phyloP scores from a whole-genome alignment of 2,797 vertebrate genomes.

The Sebastes taczanowskii region DNA sequence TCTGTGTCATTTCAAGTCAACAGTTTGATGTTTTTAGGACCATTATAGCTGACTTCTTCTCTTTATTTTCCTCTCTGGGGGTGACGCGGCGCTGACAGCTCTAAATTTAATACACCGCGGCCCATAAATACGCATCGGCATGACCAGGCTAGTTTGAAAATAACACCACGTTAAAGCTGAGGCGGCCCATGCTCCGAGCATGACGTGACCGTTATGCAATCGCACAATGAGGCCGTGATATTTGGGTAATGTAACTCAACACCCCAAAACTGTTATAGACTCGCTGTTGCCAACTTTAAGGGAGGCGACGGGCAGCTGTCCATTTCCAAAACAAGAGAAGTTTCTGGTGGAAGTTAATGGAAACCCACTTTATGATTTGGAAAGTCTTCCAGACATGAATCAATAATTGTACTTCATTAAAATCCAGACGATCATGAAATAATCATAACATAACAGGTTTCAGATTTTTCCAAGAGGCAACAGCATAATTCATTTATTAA shows the following conservation, averaged over 20 bases:
- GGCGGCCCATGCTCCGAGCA: constrained; percentile 40
- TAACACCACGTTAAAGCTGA: constrained; percentile 61
- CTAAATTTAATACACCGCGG: constrained; percentile 58
- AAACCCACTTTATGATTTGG: not conserved
- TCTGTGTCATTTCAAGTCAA: constrained; percentile 3
- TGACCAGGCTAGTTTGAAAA: constrained; percentile 76
- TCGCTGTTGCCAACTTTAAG: constrained; percentile 53
- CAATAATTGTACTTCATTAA: not conserved
- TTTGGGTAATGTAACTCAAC: constrained; percentile 65
- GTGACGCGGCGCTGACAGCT: constrained; percentile 63
- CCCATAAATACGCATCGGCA: constrained; percentile 57
- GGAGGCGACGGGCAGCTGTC: constrained; percentile 7
- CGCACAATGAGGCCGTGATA: constrained; percentile 45
- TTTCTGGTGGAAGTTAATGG: not conserved
- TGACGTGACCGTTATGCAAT: constrained; percentile 72
- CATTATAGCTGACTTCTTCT: constrained; percentile 6
- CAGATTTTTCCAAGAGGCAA: not conserved
- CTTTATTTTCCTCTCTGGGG: constrained; percentile 15
- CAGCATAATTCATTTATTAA: not conserved
- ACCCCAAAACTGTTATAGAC: constrained; percentile 60
- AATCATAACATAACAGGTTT: not conserved
- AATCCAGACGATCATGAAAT: not conserved
- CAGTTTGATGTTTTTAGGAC: constrained; percentile 18
- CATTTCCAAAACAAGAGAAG: not conserved
- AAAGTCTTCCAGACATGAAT: not conserved